Conservation (phyloP, 2,113 vertebrate genomes). For the Dicentrarchus labrax region DNA sequence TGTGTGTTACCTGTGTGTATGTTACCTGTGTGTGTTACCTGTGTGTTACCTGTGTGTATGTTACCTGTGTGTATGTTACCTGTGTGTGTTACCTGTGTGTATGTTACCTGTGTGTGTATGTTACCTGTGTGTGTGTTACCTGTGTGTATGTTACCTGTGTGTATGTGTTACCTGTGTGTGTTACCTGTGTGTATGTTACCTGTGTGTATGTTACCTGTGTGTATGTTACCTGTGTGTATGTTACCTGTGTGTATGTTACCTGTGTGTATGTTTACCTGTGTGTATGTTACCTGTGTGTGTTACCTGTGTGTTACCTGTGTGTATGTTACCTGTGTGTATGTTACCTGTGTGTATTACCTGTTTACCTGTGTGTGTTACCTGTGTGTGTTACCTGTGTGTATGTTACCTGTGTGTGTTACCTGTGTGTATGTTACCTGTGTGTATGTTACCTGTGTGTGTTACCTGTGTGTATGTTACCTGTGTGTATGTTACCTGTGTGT, state of each 20-base stretch:
- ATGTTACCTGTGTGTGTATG: background rate
- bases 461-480: too few species aligned
- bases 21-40: too few species aligned
- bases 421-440: too few species aligned
- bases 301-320: background rate
- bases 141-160: slow-evolving; percentile 73
- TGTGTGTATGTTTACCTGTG: too few species aligned
- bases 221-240: too few species aligned
- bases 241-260: too few species aligned
- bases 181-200: too few species aligned
- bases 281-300: background rate
- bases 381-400: background rate
- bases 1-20: too few species aligned
- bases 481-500: too few species aligned
- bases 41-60: background rate
- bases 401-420: slow-evolving; percentile 75
- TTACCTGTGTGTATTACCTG: background rate
- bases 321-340: slow-evolving; percentile 73
- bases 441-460: too few species aligned
- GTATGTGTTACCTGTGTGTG: too few species aligned
- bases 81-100: slow-evolving; percentile 35
- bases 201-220: too few species aligned
- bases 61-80: slow-evolving; percentile 59
- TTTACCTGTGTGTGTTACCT: background rate
- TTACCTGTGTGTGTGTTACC: background rate